Percentiles rank a stretch among this genome's conserved stretches.
Evolutionary conservation across 2,797 vertebrate genomes (phyloP).

Genomic region (Epinephelus awoara): DNA sequence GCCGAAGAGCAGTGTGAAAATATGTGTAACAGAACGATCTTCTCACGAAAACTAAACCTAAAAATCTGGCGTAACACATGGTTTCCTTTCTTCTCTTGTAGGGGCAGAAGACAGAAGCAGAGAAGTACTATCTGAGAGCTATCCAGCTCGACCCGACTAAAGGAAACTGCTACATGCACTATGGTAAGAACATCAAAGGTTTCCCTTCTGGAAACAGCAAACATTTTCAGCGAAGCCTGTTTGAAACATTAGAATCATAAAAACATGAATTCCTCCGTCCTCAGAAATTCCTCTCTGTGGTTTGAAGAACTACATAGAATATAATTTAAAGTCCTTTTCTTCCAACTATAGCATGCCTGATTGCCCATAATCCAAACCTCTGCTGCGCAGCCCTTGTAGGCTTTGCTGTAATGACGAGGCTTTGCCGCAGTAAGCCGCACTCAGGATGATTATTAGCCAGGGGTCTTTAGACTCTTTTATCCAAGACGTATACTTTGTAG

Average conservation of each 20-base stretch:
- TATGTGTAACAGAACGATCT: not conserved
- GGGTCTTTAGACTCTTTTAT: conserved; percentile 10
- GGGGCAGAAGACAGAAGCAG: conserved; percentile 94
- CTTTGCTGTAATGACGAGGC: conserved; percentile 28
- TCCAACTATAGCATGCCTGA: conserved; percentile 9
- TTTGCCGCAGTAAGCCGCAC: conserved; percentile 46
- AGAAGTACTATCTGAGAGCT: conserved; percentile 94
- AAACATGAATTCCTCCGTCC: not conserved
- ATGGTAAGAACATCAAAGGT: conserved; percentile 86
- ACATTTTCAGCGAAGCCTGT: conserved; percentile 1
- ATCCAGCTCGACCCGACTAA: conserved; percentile 95
- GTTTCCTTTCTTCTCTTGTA: conserved; percentile 70
- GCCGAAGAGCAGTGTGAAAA: too few species aligned
- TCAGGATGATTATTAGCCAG: conserved; percentile 23
- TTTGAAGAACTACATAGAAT: conserved; percentile 14
- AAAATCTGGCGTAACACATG: not conserved
- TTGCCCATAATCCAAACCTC: conserved; percentile 26
- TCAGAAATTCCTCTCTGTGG: not conserved
- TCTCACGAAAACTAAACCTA: not conserved
- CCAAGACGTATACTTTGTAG: conserved; percentile 22
- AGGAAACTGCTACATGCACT: conserved; percentile 99
- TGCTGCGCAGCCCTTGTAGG: not conserved
- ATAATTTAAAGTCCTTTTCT: not conserved
- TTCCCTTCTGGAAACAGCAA: conserved; percentile 2
- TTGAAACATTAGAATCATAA: conserved; percentile 26